Evolutionary conservation across 2,113 vertebrate genomes (phyloP), one percentile per base, ranked within the genome.

Genomic region (Heterocephalus glaber): DNA sequence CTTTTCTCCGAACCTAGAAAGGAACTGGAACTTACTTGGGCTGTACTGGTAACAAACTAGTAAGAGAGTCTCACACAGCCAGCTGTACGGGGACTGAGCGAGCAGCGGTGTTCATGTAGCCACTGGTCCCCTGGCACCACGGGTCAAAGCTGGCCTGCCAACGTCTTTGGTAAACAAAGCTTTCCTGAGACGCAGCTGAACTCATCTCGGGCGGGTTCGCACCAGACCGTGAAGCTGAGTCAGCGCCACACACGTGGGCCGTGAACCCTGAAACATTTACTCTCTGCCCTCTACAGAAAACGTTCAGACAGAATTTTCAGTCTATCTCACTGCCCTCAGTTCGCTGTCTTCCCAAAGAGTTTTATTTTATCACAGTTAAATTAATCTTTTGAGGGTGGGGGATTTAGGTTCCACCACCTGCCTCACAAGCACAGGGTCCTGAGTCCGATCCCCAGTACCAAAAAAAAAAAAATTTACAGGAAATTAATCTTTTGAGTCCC

Each of bases 171-270:
- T 44, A 52, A 54, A 41, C 74, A 16, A 93, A 58, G 22, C 16
- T 82, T 82, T 54, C 86, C 0, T 83, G 63, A 77, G 89, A 94
- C 35, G 52, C 0, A 80, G 60, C 8, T 14, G 44, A 0, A 0
- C 20, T 28, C 38, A 24, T 22, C 56, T 28, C 26, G 30, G 41
- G 35, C 38, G 41, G 35, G 20, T 65, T 80, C 7, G 3, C 17
- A 16, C 10, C 16, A 14, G 2, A 35, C 17, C 2, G 19, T 30
- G 92, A 58, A 24, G 19, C 1, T 47, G 10, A 70, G 33, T 13
- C 19, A 3, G 2, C 44, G 22, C 6, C 22, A 7, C 17, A 63
- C 10, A 38, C 0, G 54, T 13, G n/a, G n/a, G 2, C n/a, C 52
- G 1, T 5, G 33, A 66, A 74, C 17, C 26, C 35, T 61, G 28